Base-by-base conservation (phyloP, 2,888 invertebrate species). In the Ectobius pallidus region DNA sequence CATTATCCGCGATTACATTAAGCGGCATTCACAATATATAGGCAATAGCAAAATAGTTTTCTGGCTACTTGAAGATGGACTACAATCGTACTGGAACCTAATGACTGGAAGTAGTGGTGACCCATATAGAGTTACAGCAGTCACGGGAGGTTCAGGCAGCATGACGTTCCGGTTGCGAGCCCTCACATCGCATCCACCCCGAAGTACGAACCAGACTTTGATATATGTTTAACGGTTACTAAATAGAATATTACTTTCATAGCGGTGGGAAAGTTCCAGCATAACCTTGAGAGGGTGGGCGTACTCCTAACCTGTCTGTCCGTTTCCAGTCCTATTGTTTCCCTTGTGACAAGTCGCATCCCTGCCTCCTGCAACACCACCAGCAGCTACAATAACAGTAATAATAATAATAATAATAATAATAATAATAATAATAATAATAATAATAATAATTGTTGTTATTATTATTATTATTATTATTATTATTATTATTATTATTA, bases 211-310 rank as follows among this genome's bases (percentile, higher is more conserved):
- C 9, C 20, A 25, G 55, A 55, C 25, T 55, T 55, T 55, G 55
- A 55, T 55, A 55, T 14, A 55, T 55, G 25, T 16, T 22, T 55
- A 55, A 55, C 55, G 55, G 55, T 55, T 55, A 55, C 55, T 25
- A 55, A 55, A 55, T 25, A 25, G 25, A 55, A 55, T 55, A 55
- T 55, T 9, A 55, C 7, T 55, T 55, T 25, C 4, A 18, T 7
- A 55, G 55, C 11, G 14, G 55, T 22, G 22, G 55, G 55, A 25
- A 55, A 55, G 25, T 22, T 55, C 1, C 25, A 6, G 25, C 11
- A 6, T 25, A 55, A 25, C 55, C 55, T 55, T 55, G 55, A 22
- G 27, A 25, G 25, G 55, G 25, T 46, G 55, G 55, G 55, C 55
- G 55, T 22, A 2, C 27, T 7, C 25, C 3, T 25, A 55, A 4